These are phyloP conservation scores for Lepidochitona cinerea DNA, from an alignment of 2,888 invertebrate species.

Conservation along the genomic window DNA sequence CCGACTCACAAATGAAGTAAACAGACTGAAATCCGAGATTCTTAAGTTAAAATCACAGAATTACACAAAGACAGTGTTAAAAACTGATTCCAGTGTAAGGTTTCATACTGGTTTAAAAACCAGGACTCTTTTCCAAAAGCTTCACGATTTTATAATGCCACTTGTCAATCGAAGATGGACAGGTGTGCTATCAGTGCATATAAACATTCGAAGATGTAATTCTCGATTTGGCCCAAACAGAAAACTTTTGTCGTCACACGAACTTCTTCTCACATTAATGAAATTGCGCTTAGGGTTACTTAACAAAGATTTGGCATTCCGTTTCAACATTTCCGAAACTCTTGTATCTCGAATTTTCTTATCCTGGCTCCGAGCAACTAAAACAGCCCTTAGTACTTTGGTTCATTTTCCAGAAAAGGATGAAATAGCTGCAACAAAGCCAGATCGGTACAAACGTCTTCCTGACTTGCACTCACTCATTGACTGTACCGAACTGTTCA, in stretches of 20 bases:
- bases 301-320: slow-evolving; percentile 19
- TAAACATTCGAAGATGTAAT: slow-evolving; percentile 1
- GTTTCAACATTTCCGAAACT: slow-evolving; percentile 24
- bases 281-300: slow-evolving; percentile 1
- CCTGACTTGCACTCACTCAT: slow-evolving; percentile 25
- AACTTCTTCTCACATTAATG: slow-evolving; percentile 23
- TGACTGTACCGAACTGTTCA: slow-evolving; percentile 17
- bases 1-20: too few relatives aligned
- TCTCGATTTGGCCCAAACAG: slow-evolving; percentile 20
- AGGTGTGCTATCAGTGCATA: slow-evolving; percentile 13
- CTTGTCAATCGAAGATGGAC: slow-evolving; percentile 29
- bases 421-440: slow-evolving; percentile 21
- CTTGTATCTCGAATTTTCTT: slow-evolving; percentile 24
- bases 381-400: slow-evolving; percentile 6
- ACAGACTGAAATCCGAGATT: too few relatives aligned
- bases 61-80: too few relatives aligned
- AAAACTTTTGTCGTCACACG: slow-evolving; percentile 23
- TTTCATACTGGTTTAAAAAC: slow-evolving; percentile 24
- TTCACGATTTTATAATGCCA: slow-evolving; percentile 21
- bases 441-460: slow-evolving; percentile 15
- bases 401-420: slow-evolving; percentile 21
- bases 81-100: slow-evolving; percentile 22
- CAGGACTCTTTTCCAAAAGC: slow-evolving; percentile 16
- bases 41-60: too few relatives aligned
- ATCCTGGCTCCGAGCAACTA: slow-evolving; percentile 23